Evolutionary conservation across 1,140 invertebrate genomes (phyloP).

Genomic region (Drosophila bipectinata): DNA sequence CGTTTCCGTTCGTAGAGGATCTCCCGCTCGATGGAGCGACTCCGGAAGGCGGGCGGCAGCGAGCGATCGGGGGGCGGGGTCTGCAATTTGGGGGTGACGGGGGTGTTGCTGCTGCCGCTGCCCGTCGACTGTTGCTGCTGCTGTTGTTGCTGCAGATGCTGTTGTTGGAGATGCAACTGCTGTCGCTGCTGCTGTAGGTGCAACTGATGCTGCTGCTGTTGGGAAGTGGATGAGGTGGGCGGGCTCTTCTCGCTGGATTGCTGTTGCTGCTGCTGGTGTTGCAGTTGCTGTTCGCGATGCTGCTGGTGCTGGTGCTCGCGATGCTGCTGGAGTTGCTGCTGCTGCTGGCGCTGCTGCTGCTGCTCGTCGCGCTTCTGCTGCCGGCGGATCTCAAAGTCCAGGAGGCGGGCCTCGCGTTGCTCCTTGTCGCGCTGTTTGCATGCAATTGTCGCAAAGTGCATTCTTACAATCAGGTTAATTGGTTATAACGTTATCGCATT

Average conservation of each 20-base stretch:
- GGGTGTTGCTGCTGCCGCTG: constrained; percentile 60
- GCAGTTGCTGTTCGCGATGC: constrained; percentile 55
- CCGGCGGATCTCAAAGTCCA: constrained; percentile 83
- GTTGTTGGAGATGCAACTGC: constrained; percentile 36
- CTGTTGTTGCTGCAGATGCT: constrained; percentile 40
- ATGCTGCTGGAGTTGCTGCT: constrained; percentile 76
- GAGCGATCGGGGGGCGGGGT: constrained; percentile 75
- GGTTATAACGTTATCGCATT: constrained; percentile 30
- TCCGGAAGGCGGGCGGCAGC: constrained; percentile 78
- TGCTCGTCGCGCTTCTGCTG: constrained; percentile 83
- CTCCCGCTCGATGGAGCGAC: constrained; percentile 79
- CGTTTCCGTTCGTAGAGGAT: constrained; percentile 78
- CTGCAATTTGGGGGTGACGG: constrained; percentile 73
- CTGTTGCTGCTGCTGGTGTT: constrained; percentile 48
- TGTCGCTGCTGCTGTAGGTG: constrained; percentile 50
- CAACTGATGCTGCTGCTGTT: constrained; percentile 39
- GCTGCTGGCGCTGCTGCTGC: constrained; percentile 78
- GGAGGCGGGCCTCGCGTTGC: constrained; percentile 81
- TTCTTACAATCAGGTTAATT: constrained; percentile 70
- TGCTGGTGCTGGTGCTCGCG: constrained; percentile 69
- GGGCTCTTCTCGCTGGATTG: constrained; percentile 54
- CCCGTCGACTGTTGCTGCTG: constrained; percentile 54
- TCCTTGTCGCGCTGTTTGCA: constrained; percentile 83
- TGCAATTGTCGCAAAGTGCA: constrained; percentile 82
- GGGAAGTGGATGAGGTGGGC: constrained; percentile 44